These are phyloP conservation scores for Petaurus breviceps DNA, from an alignment of 2,113 vertebrate species.

Conservation along the genomic window DNA sequence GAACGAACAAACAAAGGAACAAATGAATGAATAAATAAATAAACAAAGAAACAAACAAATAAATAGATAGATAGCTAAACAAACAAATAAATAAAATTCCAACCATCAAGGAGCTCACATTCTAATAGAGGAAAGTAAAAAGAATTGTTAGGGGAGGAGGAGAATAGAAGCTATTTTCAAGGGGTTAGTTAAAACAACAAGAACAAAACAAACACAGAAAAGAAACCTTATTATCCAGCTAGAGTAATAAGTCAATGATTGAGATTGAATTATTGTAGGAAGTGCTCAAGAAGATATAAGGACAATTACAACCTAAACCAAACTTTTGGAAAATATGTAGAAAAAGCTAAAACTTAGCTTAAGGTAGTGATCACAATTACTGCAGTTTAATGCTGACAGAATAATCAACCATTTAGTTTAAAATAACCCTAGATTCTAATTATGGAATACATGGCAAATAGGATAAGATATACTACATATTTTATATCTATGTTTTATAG, in stretches of 20 bases:
- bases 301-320: not conserved
- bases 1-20: too few relatives aligned
- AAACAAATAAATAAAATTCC: constrained; percentile 13
- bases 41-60: too few relatives aligned
- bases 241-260: not conserved
- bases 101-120: constrained; percentile 1
- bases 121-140: not conserved
- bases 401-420: too few relatives aligned
- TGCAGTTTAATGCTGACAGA: too few relatives aligned
- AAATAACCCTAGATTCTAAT: too few relatives aligned
- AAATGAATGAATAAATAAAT: too few relatives aligned
- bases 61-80: too few relatives aligned
- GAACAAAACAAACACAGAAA: not conserved
- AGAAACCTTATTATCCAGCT: not conserved
- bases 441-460: too few relatives aligned
- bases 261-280: too few relatives aligned
- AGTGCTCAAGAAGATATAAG: not conserved
- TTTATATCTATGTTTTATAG: too few relatives aligned
- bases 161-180: not conserved
- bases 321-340: not conserved
- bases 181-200: not conserved
- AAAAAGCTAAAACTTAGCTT: not conserved
- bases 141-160: not conserved
- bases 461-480: too few relatives aligned
- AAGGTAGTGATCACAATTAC: too few relatives aligned